These are phyloP conservation scores for Sebastiscus tertius DNA, from an alignment of 2,797 vertebrate species.

Conservation along the genomic window DNA sequence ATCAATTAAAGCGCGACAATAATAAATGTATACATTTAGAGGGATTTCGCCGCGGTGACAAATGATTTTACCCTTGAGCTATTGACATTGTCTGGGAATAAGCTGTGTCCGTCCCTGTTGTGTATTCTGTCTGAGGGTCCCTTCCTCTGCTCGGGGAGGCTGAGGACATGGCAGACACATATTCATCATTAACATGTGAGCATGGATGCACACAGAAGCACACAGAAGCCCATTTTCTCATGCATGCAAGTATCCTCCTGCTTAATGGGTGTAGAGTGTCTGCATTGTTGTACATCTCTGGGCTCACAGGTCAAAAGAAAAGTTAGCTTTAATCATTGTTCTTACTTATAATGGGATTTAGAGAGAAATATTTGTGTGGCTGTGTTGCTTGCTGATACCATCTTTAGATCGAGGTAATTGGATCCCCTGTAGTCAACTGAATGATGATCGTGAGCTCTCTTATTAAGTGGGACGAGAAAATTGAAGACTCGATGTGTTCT, in stretches of 20 bases:
- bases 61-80: constrained; percentile 89
- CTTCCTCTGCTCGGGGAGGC: constrained; percentile 81
- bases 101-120: constrained; percentile 83
- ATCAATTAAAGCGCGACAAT: constrained; percentile 87
- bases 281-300: constrained; percentile 41
- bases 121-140: constrained; percentile 82
- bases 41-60: constrained; percentile 81
- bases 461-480: constrained; percentile 89
- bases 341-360: constrained; percentile 91
- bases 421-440: constrained; percentile 84
- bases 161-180: constrained; percentile 73
- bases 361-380: constrained; percentile 88
- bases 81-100: constrained; percentile 85
- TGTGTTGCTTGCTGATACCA: constrained; percentile 91
- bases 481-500: constrained; percentile 84
- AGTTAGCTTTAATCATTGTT: constrained; percentile 91
- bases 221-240: constrained; percentile 15
- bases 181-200: constrained; percentile 79
- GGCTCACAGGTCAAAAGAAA: constrained; percentile 76
- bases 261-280: constrained; percentile 7
- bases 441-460: constrained; percentile 92
- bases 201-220: constrained; percentile 53
- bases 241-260: constrained; percentile 26
- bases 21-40: constrained; percentile 89
- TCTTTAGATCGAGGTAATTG: constrained; percentile 89